A percentile compares a stretch with the other conserved stretches of the same genome.
phyloP scores from a whole-genome alignment of 1,140 invertebrate species.

The Dendrolimus kikuchii region DNA sequence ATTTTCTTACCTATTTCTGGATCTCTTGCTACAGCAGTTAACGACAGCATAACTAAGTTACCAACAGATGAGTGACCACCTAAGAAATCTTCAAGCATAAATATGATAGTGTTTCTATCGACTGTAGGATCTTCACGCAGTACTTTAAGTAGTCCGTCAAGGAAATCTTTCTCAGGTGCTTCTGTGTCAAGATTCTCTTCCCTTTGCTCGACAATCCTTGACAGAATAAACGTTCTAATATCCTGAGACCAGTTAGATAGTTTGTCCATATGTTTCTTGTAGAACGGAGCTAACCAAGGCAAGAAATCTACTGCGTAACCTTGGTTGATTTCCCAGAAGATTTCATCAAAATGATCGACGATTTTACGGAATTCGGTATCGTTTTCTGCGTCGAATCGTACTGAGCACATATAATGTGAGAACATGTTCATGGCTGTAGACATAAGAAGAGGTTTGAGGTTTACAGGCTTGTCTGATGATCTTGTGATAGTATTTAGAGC shows the following conservation, averaged over 20 bases:
- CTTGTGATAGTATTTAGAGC: conserved; percentile 58
- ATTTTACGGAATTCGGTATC: conserved; percentile 79
- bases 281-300: conserved; percentile 85
- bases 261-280: conserved; percentile 78
- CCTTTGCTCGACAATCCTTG: conserved; percentile 79
- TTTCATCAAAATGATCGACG: conserved; percentile 84
- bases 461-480: conserved; percentile 32
- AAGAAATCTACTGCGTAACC: conserved; percentile 91
- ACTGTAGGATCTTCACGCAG: conserved; percentile 75
- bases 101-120: conserved; percentile 81
- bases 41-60: conserved; percentile 84
- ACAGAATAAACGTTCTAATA: conserved; percentile 84
- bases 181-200: conserved; percentile 72
- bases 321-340: conserved; percentile 93
- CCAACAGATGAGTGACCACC: conserved; percentile 91
- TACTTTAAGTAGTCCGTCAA: conserved; percentile 81
- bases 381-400: conserved; percentile 79
- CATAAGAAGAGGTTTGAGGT: conserved; percentile 74
- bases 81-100: conserved; percentile 88
- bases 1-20: conserved; percentile 78
- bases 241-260: conserved; percentile 78
- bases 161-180: conserved; percentile 77
- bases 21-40: conserved; percentile 79
- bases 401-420: conserved; percentile 86
- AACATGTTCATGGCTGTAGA: conserved; percentile 88